phyloP scores from a whole-genome alignment of 2,888 invertebrate species.

The Amiota communis region DNA sequence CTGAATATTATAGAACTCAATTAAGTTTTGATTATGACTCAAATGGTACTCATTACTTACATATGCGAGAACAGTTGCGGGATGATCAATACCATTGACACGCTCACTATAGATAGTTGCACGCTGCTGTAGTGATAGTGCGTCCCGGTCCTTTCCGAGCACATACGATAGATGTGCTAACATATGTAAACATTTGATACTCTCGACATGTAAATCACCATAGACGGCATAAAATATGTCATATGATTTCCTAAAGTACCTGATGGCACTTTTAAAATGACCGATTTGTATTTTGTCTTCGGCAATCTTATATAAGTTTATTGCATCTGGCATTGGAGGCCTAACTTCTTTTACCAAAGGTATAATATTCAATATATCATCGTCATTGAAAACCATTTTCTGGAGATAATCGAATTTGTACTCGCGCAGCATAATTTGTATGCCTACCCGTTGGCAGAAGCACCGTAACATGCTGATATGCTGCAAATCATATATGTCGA shows the following conservation, averaged over 20 bases:
- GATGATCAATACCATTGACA: conserved; percentile 97
- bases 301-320: conserved; percentile 96
- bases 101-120: conserved; percentile 98
- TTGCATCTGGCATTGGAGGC: conserved; percentile 96
- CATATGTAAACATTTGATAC: conserved; percentile 94
- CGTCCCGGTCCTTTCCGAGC: conserved; percentile 94
- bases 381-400: conserved; percentile 89
- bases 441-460: conserved; percentile 88
- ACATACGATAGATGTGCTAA: conserved; percentile 96
- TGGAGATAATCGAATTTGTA: conserved; percentile 91
- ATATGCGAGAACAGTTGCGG: conserved; percentile 98
- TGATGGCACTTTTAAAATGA: conserved; percentile 93
- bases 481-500: conserved; percentile 86
- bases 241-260: conserved; percentile 92
- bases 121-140: conserved; percentile 96
- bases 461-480: conserved; percentile 89
- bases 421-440: conserved; percentile 91
- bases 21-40: background rate
- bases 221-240: conserved; percentile 96
- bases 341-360: conserved; percentile 98
- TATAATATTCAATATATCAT: conserved; percentile 95
- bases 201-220: conserved; percentile 98
- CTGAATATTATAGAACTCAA: conserved; percentile 27
- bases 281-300: conserved; percentile 93
- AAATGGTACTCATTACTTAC: conserved; percentile 76